Evolutionary conservation across 2,888 invertebrate genomes (phyloP).

Genomic region (Chironomus riparius): DNA sequence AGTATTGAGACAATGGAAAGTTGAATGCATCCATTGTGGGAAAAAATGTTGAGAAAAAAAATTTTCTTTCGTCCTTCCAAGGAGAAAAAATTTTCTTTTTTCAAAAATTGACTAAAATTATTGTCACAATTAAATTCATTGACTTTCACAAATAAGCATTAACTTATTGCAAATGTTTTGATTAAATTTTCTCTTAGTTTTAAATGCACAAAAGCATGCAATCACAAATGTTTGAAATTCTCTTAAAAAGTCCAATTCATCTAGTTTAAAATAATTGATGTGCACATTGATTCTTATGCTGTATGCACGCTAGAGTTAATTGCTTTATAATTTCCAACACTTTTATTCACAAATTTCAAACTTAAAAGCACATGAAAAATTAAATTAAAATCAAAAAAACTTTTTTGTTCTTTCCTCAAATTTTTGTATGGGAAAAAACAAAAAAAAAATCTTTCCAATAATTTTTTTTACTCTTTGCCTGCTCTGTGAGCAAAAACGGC

Average conservation of each 20-base stretch:
- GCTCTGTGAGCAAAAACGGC: neutral
- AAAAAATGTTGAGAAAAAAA: neutral
- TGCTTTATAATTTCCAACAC: neutral
- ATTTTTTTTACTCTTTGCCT: neutral
- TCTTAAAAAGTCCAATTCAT: no score
- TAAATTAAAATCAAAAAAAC: neutral
- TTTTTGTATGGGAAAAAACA: neutral
- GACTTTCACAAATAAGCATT: neutral
- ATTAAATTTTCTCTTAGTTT: neutral
- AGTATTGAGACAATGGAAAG: neutral
- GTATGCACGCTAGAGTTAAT: neutral
- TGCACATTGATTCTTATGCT: neutral
- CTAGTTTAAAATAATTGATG: no score
- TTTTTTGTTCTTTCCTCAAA: neutral
- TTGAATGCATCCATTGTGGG: neutral
- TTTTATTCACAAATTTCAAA: conserved; percentile 1
- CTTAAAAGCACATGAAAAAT: neutral
- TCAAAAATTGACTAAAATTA: neutral
- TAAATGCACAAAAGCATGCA: no score
- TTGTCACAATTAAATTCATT: neutral
- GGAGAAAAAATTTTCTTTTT: neutral
- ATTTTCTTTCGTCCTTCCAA: neutral
- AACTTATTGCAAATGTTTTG: neutral
- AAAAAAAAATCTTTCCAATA: conserved; percentile 5
- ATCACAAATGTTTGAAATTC: no score